Percentiles rank a stretch among this genome's conserved stretches.
phyloP scores from a whole-genome alignment of 2,113 vertebrate genomes.

The Pteruthius melanotis region DNA sequence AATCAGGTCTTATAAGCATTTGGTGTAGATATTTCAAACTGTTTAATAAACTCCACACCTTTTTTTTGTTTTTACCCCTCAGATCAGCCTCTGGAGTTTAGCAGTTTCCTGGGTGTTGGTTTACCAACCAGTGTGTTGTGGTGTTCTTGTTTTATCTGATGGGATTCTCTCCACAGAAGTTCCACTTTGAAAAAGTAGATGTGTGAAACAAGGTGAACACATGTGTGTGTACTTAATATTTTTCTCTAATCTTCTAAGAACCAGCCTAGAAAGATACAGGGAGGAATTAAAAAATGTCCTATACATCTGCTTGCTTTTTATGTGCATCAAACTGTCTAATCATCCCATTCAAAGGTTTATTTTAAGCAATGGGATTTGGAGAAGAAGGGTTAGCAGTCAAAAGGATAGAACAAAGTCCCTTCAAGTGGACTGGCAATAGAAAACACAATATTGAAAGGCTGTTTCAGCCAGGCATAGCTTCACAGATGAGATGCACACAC shows the following conservation, averaged over 20 bases:
- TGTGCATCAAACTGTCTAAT: neutral
- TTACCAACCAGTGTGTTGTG: neutral
- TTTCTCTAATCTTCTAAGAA: neutral
- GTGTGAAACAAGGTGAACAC: neutral
- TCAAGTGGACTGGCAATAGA: neutral
- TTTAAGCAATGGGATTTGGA: neutral
- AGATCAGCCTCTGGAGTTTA: neutral
- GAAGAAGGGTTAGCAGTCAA: neutral
- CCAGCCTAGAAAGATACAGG: neutral
- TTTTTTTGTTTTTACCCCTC: accelerated
- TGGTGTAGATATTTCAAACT: neutral
- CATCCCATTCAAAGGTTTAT: neutral
- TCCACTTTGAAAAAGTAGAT: neutral
- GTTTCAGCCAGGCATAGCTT: neutral
- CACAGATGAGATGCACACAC: neutral
- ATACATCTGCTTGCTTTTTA: neutral
- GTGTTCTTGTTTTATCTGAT: neutral
- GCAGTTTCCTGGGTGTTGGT: neutral
- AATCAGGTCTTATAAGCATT: neutral
- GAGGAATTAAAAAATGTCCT: neutral
- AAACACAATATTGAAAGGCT: neutral
- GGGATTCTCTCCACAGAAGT: neutral
- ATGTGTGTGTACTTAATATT: neutral
- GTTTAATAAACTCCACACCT: accelerated
- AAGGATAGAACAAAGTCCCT: neutral